Percentiles rank a stretch among this genome's conserved stretches.
Conservation (phyloP, 30 jellyfish, hydroid and myxozoan species). For the Hydra vulgaris region DNA sequence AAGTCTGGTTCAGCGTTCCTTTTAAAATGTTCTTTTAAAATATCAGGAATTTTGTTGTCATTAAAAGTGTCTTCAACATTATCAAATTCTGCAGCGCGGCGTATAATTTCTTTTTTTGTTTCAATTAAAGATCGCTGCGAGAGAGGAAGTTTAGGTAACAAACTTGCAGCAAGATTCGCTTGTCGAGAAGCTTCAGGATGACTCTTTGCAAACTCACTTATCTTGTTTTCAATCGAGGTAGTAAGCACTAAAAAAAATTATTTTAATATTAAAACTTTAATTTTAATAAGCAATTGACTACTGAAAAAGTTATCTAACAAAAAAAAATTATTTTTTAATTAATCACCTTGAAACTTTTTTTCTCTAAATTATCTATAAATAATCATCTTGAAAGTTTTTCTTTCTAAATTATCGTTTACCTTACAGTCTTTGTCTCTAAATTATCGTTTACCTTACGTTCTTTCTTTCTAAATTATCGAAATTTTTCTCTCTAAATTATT, state of each 20-base stretch:
- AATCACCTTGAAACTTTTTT: too few species aligned
- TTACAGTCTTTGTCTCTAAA: too few species aligned
- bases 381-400: too few species aligned
- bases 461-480: too few species aligned
- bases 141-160: conserved; percentile 73
- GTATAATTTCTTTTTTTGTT: conserved; percentile 59
- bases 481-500: too few species aligned
- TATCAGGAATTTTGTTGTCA: conserved; percentile 41
- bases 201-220: conserved; percentile 37
- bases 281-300: too few species aligned
- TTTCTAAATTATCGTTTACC: too few species aligned
- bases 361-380: too few species aligned
- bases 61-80: conserved; percentile 51
- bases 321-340: too few species aligned
- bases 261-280: too few species aligned
- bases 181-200: conserved; percentile 58
- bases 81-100: conserved; percentile 80
- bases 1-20: conserved; percentile 46
- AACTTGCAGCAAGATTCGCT: conserved; percentile 47
- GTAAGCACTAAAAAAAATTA: conserved; percentile 43
- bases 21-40: conserved; percentile 65
- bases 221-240: conserved; percentile 55
- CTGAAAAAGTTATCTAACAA: too few species aligned
- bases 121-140: conserved; percentile 35
- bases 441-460: too few species aligned